A percentile compares a stretch with the other conserved stretches of the same genome.
phyloP scores from a whole-genome alignment of 2,888 invertebrate species.

The Drosophila borealis region DNA sequence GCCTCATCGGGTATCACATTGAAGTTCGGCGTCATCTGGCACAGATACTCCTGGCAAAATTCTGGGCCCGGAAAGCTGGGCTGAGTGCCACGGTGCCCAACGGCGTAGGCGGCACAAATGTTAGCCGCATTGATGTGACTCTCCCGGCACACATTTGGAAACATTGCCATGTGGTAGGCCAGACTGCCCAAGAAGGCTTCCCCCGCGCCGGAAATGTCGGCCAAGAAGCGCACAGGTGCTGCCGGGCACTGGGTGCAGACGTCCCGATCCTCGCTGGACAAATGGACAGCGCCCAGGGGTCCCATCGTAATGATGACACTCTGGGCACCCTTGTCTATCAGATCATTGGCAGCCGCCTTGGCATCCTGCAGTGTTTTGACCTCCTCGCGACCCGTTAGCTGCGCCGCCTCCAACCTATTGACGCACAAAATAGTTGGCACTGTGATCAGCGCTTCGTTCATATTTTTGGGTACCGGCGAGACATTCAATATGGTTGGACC shows the following conservation, averaged over 20 bases:
- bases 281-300: constrained; percentile 90
- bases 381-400: constrained; percentile 86
- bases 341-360: constrained; percentile 87
- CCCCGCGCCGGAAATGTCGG: constrained; percentile 95
- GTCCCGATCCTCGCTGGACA: constrained; percentile 83
- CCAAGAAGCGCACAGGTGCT: constrained; percentile 88
- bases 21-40: constrained; percentile 26
- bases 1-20: constrained; percentile 17
- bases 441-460: constrained; percentile 87
- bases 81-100: constrained; percentile 85
- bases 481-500: constrained; percentile 94
- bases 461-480: constrained; percentile 91
- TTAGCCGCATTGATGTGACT: constrained; percentile 91
- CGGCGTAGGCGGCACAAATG: constrained; percentile 91
- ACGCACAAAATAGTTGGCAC: constrained; percentile 94
- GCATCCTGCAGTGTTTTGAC: constrained; percentile 86
- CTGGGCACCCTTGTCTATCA: constrained; percentile 90
- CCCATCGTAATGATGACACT: constrained; percentile 95
- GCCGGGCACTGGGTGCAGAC: constrained; percentile 87
- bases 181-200: constrained; percentile 97
- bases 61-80: constrained; percentile 49
- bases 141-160: constrained; percentile 87
- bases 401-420: constrained; percentile 94
- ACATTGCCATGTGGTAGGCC: constrained; percentile 90
- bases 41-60: constrained; percentile 12